A percentile compares a stretch with the other conserved stretches of the same genome.
phyloP scores from a whole-genome alignment of 1,140 invertebrate species.

The Macrobrachium nipponense region DNA sequence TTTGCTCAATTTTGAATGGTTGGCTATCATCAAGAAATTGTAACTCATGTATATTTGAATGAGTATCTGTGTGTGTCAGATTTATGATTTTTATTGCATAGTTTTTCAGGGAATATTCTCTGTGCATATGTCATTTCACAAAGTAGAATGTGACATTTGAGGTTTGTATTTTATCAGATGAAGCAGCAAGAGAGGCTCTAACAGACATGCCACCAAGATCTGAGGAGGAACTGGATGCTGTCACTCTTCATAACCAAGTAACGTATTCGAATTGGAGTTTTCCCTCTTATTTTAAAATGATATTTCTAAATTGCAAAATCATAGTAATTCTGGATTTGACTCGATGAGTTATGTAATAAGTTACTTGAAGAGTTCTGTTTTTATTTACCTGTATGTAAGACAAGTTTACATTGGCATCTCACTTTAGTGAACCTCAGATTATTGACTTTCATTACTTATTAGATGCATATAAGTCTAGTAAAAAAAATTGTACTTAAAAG shows the following conservation, averaged over 20 bases:
- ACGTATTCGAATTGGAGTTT: neutral
- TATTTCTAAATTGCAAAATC: neutral
- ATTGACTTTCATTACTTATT: too few relatives aligned
- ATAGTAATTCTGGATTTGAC: neutral
- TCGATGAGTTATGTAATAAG: neutral
- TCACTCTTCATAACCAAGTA: constrained; percentile 95
- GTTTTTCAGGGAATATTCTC: too few relatives aligned
- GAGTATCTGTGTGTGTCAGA: too few relatives aligned
- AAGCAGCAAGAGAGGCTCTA: constrained; percentile 91
- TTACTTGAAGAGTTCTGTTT: neutral
- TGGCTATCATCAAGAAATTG: too few relatives aligned
- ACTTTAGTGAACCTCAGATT: too few relatives aligned
- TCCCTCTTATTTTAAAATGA: neutral
- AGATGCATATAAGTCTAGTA: too few relatives aligned
- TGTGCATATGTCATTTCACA: neutral
- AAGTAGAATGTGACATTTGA: neutral
- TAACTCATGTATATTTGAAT: too few relatives aligned
- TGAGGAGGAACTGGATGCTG: constrained; percentile 97
- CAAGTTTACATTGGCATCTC: too few relatives aligned
- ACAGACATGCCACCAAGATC: constrained; percentile 97
- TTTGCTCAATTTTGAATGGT: too few relatives aligned
- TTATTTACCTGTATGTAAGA: too few relatives aligned
- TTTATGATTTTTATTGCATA: too few relatives aligned
- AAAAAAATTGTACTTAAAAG: too few relatives aligned
- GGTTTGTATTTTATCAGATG: constrained; percentile 73